Percentiles rank a stretch among this genome's conserved stretches.
Evolutionary conservation across 2,113 vertebrate species (phyloP).

Genomic region (Furnarius figulus): DNA sequence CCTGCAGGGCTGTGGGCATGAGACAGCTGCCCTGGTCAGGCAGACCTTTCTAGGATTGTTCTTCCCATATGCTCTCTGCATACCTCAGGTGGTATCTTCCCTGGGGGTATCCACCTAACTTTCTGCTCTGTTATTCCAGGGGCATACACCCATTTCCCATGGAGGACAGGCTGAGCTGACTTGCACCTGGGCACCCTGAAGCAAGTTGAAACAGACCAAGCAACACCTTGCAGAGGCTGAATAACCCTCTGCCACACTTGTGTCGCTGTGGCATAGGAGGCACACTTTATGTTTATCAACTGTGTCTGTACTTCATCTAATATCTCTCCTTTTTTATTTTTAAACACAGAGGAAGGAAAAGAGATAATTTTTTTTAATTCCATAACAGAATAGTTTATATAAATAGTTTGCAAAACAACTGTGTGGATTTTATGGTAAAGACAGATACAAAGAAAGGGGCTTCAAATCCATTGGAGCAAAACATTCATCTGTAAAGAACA

Average conservation of each 20-base stretch:
- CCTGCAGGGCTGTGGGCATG: not conserved
- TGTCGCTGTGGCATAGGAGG: not conserved
- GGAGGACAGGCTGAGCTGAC: not conserved
- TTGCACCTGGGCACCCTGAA: not conserved
- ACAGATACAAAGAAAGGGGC: not conserved
- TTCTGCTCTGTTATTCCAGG: not conserved
- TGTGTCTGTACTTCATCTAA: not conserved
- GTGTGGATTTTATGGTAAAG: not conserved
- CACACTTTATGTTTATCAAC: not conserved
- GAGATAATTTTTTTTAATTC: not conserved
- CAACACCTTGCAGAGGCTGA: not conserved
- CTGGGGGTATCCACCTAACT: not conserved
- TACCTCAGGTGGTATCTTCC: not conserved
- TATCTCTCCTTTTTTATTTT: not conserved
- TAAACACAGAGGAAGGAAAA: not conserved
- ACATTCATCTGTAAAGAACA: fast-evolving
- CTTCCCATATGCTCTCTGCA: not conserved
- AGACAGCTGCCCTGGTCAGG: not conserved
- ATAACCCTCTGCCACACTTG: not conserved
- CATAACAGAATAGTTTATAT: not conserved
- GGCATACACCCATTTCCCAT: fast-evolving
- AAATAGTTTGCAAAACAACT: not conserved
- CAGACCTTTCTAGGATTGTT: not conserved
- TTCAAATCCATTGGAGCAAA: not conserved
- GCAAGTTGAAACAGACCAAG: not conserved